Evolutionary conservation across 1,140 invertebrate species (phyloP).

Genomic region (Lepeophtheirus salmonis): DNA sequence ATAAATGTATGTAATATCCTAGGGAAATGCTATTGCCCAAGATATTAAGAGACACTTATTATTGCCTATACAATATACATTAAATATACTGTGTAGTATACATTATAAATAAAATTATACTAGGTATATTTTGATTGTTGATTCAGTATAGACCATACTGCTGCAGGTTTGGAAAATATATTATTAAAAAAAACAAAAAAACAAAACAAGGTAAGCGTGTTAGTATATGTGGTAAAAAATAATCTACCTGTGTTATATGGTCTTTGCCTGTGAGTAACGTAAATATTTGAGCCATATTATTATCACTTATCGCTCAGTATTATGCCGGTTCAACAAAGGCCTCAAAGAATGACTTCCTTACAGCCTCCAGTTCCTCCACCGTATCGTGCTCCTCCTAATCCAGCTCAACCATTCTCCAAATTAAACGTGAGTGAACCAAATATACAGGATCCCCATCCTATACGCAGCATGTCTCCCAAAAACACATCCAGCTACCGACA

Average conservation of each 20-base stretch:
- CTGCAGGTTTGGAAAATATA: too few relatives aligned
- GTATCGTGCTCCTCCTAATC: conserved; percentile 1
- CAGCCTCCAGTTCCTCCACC: conserved; percentile 8
- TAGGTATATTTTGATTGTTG: too few relatives aligned
- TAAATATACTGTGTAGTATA: too few relatives aligned
- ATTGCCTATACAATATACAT: too few relatives aligned
- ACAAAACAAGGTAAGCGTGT: background rate
- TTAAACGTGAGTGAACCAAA: conserved; percentile 16
- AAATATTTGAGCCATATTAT: background rate
- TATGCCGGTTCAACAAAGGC: background rate
- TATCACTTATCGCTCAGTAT: background rate
- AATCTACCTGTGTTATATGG: background rate
- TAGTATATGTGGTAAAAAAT: background rate
- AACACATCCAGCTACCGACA: background rate
- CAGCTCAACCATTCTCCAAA: background rate
- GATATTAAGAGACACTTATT: too few relatives aligned
- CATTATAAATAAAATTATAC: too few relatives aligned
- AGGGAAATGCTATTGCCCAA: too few relatives aligned
- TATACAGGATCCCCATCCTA: background rate
- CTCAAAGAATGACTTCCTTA: background rate
- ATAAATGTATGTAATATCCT: too few relatives aligned
- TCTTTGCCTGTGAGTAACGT: background rate
- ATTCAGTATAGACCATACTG: too few relatives aligned
- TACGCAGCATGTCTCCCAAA: background rate
- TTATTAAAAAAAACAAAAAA: too few relatives aligned